These are phyloP conservation scores for Takifugu ocellatus DNA, from an alignment of 2,797 vertebrate species.

Conservation along the genomic window DNA sequence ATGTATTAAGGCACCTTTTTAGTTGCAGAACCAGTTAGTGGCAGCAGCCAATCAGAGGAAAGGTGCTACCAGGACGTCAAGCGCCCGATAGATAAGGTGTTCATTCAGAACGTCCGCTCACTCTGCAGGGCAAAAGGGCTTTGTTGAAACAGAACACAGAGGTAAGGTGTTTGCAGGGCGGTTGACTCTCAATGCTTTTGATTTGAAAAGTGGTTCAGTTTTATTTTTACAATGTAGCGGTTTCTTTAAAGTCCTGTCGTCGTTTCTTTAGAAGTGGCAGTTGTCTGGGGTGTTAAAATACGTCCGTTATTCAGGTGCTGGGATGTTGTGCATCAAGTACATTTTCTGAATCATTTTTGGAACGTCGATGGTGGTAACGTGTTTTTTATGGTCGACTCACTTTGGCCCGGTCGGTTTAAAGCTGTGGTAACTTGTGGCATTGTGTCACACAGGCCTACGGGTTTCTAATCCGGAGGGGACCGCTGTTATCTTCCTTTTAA, in stretches of 20 bases:
- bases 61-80: constrained; percentile 62
- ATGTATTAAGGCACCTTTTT: constrained; percentile 75
- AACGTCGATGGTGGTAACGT: neutral
- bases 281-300: neutral
- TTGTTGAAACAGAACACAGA: constrained; percentile 34
- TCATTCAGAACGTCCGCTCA: constrained; percentile 68
- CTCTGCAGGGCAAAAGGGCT: constrained; percentile 50
- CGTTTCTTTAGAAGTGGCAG: too few relatives aligned
- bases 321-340: neutral
- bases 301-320: neutral
- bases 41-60: constrained; percentile 69
- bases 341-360: neutral
- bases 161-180: constrained; percentile 53
- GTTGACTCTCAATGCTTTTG: neutral
- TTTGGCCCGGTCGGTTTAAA: neutral
- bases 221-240: neutral
- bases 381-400: constrained; percentile 6
- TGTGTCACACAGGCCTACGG: neutral
- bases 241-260: neutral
- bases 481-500: neutral
- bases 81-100: constrained; percentile 63
- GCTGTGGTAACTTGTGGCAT: neutral
- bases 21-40: constrained; percentile 68
- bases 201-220: neutral
- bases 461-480: neutral